Percentiles rank a stretch among this genome's conserved stretches.
Conservation (phyloP, 1,140 invertebrate species). For the Lerema accius region DNA sequence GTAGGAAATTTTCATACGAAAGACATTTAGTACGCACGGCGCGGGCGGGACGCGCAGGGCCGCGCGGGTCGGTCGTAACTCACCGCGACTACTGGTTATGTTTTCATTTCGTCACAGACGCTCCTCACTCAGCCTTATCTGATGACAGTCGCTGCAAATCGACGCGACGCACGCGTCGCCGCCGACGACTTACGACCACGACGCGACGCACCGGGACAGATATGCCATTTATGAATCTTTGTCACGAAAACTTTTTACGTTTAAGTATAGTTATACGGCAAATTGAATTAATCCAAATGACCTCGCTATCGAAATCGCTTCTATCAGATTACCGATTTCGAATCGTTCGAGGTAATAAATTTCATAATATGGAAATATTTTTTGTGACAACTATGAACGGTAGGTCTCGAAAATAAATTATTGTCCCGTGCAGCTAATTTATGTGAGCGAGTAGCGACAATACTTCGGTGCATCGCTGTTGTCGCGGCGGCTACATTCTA, state of each 20-base stretch:
- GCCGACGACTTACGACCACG: slow-evolving; percentile 12
- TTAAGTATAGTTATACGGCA: not conserved
- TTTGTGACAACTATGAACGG: slow-evolving; percentile 19
- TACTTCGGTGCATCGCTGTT: slow-evolving; percentile 3
- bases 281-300: not conserved
- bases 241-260: slow-evolving; percentile 11
- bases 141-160: slow-evolving; percentile 13
- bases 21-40: slow-evolving; percentile 18
- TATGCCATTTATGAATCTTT: slow-evolving; percentile 22
- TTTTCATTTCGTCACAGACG: slow-evolving; percentile 23
- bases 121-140: slow-evolving; percentile 26
- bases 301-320: not conserved
- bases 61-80: slow-evolving; percentile 8
- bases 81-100: slow-evolving; percentile 21
- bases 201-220: slow-evolving; percentile 6
- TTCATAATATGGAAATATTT: slow-evolving; percentile 16
- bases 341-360: slow-evolving; percentile 14
- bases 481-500: slow-evolving; percentile 22
- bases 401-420: slow-evolving; percentile 21
- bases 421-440: slow-evolving; percentile 13
- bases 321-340: slow-evolving; percentile 8
- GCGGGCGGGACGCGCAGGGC: not conserved
- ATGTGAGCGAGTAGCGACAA: slow-evolving; percentile 21
- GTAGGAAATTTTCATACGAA: slow-evolving; percentile 30
- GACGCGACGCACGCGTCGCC: slow-evolving; percentile 9